Percentiles rank a stretch among this genome's conserved stretches.
Conservation (phyloP, 1,140 invertebrate genomes). For the Drosophila varians region DNA sequence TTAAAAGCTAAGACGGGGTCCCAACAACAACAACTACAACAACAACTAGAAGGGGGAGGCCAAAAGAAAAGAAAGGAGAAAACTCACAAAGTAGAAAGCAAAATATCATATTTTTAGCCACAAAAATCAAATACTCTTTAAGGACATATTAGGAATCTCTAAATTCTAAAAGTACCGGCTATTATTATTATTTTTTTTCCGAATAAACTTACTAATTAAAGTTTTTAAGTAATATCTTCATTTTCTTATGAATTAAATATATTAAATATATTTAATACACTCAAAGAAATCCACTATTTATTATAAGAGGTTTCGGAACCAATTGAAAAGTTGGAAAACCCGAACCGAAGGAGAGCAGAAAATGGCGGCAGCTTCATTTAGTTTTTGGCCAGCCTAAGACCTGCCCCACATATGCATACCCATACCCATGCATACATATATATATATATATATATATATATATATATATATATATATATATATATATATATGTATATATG, state of each 20-base stretch:
- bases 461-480: conserved; percentile 9
- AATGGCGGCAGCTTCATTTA: conserved; percentile 72
- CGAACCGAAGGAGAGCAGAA: too few relatives aligned
- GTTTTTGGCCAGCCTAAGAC: conserved; percentile 65
- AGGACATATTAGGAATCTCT: too few relatives aligned
- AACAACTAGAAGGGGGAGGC: conserved; percentile 1
- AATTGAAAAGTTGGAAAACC: conserved; percentile 5
- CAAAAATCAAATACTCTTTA: conserved; percentile 1
- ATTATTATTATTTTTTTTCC: too few relatives aligned
- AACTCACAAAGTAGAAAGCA: conserved; percentile 9
- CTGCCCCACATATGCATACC: conserved; percentile 67
- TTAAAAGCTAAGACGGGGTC: conserved; percentile 75
- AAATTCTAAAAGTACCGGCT: too few relatives aligned
- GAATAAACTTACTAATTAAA: too few relatives aligned
- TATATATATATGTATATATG: conserved; percentile 4
- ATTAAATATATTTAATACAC: background rate
- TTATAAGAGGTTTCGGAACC: background rate
- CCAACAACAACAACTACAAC: conserved; percentile 48
- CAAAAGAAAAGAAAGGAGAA: background rate
- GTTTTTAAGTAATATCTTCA: too few relatives aligned
- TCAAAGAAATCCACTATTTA: background rate
- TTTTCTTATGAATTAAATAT: background rate
- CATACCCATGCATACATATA: conserved; percentile 4
- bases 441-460: conserved; percentile 10
- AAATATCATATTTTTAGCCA: background rate